Base-by-base conservation (phyloP, 1,140 invertebrate species). In the Lanistes nyassanus region DNA sequence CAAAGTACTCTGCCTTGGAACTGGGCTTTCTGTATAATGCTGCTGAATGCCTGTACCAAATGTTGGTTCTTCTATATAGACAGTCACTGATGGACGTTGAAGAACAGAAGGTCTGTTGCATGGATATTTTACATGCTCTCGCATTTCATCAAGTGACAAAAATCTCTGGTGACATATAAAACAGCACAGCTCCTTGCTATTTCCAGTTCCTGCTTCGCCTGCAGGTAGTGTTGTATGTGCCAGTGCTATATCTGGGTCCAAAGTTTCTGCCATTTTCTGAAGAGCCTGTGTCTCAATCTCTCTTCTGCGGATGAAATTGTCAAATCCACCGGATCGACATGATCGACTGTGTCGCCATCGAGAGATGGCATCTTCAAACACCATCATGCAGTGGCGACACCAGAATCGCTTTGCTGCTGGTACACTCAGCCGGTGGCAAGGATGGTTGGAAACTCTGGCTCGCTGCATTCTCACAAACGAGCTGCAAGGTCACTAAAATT, bases 351-450 rank as follows among this genome's bases (percentile, higher is more conserved):
- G 83, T 21, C 81, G 68, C 83, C 83, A 85, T 72, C 83, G 79
- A n/a, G 80, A 80, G 66, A 85, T 85, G 9, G 83, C 80, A 72
- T 85, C 82, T 58, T 80, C 79, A 73, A 85, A 85, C 3, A 80
- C 80, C 58, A 79, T 75, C 82, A 83, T 83, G 62, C 83, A 85
- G 69, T 85, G 83, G 5, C 83, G 81, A 67, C 83, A 85, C 82
- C 82, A 83, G 68, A 85, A 85, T 6, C 81, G 70, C 51, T 79
- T 82, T 26, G 80, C 80, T 31, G 81, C 76, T 26, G 83, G 82
- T 51, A 82, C 78, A 65, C 83, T 85, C n/a, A 85, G 81, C n/a
- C 80, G 74, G 72, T 85, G 83, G 70, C 83, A 85, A 21, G 83
- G 83, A 55, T 85, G 83, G 69, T 78, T 77, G 3, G 80, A 76